Evolutionary conservation across 2,113 vertebrate species (phyloP).

Genomic region (Scartelaos histophorus): DNA sequence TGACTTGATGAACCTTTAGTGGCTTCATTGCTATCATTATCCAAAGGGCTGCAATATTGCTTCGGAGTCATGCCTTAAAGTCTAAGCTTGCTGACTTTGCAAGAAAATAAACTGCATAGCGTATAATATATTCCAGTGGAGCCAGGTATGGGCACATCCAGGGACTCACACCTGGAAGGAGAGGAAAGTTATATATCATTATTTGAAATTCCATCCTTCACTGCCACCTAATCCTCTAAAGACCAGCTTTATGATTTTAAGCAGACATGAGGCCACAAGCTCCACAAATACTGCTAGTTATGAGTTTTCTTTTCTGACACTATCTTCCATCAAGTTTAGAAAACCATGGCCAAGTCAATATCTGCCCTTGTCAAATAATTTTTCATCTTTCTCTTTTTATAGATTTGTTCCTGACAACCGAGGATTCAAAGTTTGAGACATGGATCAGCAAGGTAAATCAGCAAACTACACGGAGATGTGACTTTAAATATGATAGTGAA

Average conservation of each 20-base stretch:
- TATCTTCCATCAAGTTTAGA: not conserved
- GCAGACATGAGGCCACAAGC: no score
- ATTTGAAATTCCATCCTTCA: not conserved
- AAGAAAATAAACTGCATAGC: conserved; percentile 27
- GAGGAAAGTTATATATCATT: conserved; percentile 13
- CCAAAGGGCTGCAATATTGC: no score
- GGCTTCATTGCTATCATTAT: no score
- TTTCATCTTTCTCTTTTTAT: conserved; percentile 10
- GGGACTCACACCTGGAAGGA: conserved; percentile 38
- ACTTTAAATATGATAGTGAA: no score
- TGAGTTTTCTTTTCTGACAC: not conserved
- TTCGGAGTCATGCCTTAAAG: conserved; percentile 7
- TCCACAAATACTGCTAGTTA: not conserved
- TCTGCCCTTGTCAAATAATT: not conserved
- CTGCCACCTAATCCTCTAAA: no score
- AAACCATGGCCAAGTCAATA: not conserved
- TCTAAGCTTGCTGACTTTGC: conserved; percentile 15
- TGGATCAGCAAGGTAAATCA: conserved; percentile 70
- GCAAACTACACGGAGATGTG: not conserved
- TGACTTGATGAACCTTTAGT: no score
- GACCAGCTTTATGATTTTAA: no score
- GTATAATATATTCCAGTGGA: conserved; percentile 51
- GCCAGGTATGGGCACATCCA: conserved; percentile 49
- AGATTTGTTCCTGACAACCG: conserved; percentile 73
- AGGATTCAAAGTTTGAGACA: conserved; percentile 49